Percentiles rank a stretch among this genome's conserved stretches.
Evolutionary conservation across 2,113 vertebrate species (phyloP).

Genomic region (Podocnemis expansa): DNA sequence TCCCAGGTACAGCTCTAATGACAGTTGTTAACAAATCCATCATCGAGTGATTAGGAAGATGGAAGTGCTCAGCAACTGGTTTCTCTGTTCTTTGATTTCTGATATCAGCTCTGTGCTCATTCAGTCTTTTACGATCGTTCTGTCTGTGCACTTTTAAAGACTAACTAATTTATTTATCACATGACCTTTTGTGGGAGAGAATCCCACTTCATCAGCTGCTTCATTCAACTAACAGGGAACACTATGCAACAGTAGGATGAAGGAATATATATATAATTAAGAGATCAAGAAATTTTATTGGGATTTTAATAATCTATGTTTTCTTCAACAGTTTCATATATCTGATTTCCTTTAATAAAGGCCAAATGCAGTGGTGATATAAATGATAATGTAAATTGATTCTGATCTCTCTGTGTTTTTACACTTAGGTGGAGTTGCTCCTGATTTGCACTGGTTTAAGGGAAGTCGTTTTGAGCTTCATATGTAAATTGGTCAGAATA

Average conservation of each 20-base stretch:
- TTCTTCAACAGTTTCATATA: slow-evolving; percentile 26
- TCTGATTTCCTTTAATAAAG: slow-evolving; percentile 34
- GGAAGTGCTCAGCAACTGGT: too few relatives aligned
- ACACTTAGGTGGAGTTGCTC: background rate
- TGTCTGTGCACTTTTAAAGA: too few relatives aligned
- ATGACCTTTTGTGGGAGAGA: too few relatives aligned
- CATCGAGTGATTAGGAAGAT: too few relatives aligned
- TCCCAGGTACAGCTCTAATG: too few relatives aligned
- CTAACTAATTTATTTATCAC: too few relatives aligned
- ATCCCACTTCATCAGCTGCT: too few relatives aligned
- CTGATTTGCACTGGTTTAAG: background rate
- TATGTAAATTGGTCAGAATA: background rate
- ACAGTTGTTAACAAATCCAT: too few relatives aligned
- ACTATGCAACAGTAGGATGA: background rate
- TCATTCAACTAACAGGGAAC: background rate
- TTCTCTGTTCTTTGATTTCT: too few relatives aligned
- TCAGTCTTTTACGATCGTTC: too few relatives aligned
- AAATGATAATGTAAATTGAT: slow-evolving; percentile 11
- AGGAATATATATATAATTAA: background rate
- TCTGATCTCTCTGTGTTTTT: background rate
- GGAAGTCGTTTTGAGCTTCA: background rate
- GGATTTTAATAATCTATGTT: slow-evolving; percentile 36
- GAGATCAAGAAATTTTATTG: background rate
- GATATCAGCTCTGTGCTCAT: too few relatives aligned
- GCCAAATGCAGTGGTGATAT: slow-evolving; percentile 28